A percentile compares a stretch with the other conserved stretches of the same genome.
Conservation (phyloP, 2,113 vertebrate genomes). For the Rhinoptilus africanus region DNA sequence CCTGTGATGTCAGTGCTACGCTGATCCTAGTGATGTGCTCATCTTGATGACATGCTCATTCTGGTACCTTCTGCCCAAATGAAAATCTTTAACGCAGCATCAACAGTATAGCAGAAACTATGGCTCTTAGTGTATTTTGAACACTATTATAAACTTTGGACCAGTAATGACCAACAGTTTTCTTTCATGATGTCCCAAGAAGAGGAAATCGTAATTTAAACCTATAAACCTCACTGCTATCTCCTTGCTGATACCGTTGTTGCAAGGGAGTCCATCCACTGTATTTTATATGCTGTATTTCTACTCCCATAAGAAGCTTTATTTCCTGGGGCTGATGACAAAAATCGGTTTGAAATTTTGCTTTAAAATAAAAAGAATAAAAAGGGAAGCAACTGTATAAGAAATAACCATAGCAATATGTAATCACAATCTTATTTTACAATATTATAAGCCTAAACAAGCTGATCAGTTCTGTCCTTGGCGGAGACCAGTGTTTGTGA, state of each 20-base stretch:
- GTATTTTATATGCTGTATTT: neutral
- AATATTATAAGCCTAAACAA: neutral
- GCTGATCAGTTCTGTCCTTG: neutral
- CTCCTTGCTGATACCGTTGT: neutral
- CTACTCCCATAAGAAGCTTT: neutral
- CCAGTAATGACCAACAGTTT: neutral
- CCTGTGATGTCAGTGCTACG: neutral
- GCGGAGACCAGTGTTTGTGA: neutral
- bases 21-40: neutral
- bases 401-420: neutral
- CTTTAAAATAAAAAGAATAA: neutral
- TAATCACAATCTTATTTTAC: neutral
- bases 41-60: neutral
- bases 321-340: neutral
- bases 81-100: neutral
- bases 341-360: neutral
- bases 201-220: neutral
- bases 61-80: neutral
- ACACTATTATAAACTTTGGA: neutral
- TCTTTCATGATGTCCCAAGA: neutral
- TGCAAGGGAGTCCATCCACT: neutral
- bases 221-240: neutral
- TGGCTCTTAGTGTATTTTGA: neutral
- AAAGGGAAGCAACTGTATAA: neutral
- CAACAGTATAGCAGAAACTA: neutral